These are phyloP conservation scores for Sarcophaga peregrina DNA, from an alignment of 1,140 invertebrate genomes.

Conservation along the genomic window DNA sequence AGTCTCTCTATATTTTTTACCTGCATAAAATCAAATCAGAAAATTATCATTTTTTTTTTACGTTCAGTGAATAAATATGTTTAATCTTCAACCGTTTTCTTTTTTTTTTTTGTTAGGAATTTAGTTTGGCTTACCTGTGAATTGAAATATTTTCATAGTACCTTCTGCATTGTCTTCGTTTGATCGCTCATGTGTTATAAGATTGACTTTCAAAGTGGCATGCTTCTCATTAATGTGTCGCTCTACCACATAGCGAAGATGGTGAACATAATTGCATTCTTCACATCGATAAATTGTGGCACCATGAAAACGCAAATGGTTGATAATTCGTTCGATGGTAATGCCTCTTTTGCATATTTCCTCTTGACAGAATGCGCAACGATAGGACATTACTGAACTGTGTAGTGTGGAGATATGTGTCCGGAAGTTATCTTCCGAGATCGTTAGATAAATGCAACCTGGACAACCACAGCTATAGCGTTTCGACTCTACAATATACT, in stretches of 20 bases:
- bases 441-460: constrained; percentile 77
- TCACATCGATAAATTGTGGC: constrained; percentile 76
- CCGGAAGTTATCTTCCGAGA: constrained; percentile 77
- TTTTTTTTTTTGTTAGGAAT: too few species aligned
- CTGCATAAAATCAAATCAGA: background rate
- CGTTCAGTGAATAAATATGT: too few species aligned
- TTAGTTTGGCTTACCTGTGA: background rate
- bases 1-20: constrained; percentile 32
- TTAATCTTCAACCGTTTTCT: too few species aligned
- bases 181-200: constrained; percentile 36
- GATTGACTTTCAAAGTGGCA: constrained; percentile 71
- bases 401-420: constrained; percentile 80
- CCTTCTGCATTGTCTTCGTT: constrained; percentile 37
- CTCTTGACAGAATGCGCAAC: constrained; percentile 77
- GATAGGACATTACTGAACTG: constrained; percentile 71
- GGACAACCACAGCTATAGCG: constrained; percentile 77
- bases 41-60: too few species aligned
- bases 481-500: constrained; percentile 74
- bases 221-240: constrained; percentile 76
- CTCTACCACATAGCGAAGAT: constrained; percentile 73
- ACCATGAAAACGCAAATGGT: constrained; percentile 82
- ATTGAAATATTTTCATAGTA: background rate
- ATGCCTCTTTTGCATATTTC: constrained; percentile 60
- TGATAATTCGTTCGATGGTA: constrained; percentile 71
- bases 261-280: constrained; percentile 74